Conservation (phyloP, 92 coral and sea anemone genomes). For the Zoanthus sansibaricus region DNA sequence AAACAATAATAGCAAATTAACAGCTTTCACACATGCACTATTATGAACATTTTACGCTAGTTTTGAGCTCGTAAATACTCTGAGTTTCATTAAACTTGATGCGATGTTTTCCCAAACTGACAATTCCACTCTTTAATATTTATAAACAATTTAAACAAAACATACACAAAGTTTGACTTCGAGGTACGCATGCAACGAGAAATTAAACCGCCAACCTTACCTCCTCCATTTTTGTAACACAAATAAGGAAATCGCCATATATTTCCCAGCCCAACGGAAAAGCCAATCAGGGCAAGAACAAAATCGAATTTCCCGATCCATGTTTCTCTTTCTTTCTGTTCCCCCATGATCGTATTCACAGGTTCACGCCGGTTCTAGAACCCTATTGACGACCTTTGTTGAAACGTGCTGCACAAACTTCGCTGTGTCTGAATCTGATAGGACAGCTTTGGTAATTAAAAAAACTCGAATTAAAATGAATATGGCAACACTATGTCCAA, state of each 20-base stretch:
- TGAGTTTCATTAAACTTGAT: too few species aligned
- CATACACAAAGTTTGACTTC: background rate
- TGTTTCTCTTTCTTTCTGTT: conserved; percentile 72
- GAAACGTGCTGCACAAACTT: too few species aligned
- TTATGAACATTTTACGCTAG: too few species aligned
- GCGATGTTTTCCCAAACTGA: too few species aligned
- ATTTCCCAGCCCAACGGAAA: conserved; percentile 93
- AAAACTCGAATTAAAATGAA: too few species aligned
- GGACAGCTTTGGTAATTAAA: too few species aligned
- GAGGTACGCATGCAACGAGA: background rate
- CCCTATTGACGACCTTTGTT: background rate
- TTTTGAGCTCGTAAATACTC: too few species aligned
- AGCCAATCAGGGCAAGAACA: conserved; percentile 86
- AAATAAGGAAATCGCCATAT: conserved; percentile 95
- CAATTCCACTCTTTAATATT: too few species aligned
- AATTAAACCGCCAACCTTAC: conserved; percentile 49
- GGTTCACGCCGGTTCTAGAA: background rate
- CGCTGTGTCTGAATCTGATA: too few species aligned
- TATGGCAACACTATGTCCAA: too few species aligned
- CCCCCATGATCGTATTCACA: background rate
- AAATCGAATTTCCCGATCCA: conserved; percentile 94
- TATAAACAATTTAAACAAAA: background rate
- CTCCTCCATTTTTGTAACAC: conserved; percentile 91
- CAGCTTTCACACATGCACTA: too few species aligned
- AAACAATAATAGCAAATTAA: too few species aligned